Evolutionary conservation across 2,888 invertebrate species (phyloP).

Genomic region (Rosalia funebris): DNA sequence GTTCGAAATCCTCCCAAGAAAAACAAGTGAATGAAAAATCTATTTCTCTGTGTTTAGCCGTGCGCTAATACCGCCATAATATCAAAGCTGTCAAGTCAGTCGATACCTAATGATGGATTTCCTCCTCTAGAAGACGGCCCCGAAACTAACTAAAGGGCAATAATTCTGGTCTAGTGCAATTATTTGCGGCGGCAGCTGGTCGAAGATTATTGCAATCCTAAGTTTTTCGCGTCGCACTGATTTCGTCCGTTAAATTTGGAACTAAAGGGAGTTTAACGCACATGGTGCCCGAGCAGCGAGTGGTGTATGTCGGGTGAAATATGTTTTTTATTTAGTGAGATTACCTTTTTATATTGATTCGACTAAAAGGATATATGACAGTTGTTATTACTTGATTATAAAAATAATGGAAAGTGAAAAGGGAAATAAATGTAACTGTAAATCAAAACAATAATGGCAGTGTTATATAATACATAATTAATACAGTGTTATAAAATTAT

Average conservation of each 20-base stretch:
- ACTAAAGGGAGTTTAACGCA: slow-evolving; percentile 44
- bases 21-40: slow-evolving; percentile 40
- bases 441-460: too few species aligned
- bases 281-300: slow-evolving; percentile 41
- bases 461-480: too few species aligned
- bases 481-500: too few species aligned
- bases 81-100: slow-evolving; percentile 40
- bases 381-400: too few species aligned
- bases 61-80: slow-evolving; percentile 33
- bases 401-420: too few species aligned
- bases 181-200: slow-evolving; percentile 54
- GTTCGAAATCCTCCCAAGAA: slow-evolving; percentile 34
- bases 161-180: slow-evolving; percentile 52
- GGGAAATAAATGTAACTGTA: too few species aligned
- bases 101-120: slow-evolving; percentile 49
- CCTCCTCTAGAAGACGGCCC: slow-evolving; percentile 36
- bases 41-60: slow-evolving; percentile 32
- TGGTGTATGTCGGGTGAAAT: slow-evolving; percentile 20
- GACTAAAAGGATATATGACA: neutral
- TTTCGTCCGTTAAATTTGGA: slow-evolving; percentile 37
- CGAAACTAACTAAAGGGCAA: slow-evolving; percentile 52
- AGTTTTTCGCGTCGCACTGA: slow-evolving; percentile 45
- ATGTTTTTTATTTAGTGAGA: slow-evolving; percentile 13
- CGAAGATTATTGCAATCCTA: slow-evolving; percentile 52
- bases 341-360: slow-evolving; percentile 1